Conservation (phyloP, 2,113 vertebrate genomes). For the Pterocles burchelli region DNA sequence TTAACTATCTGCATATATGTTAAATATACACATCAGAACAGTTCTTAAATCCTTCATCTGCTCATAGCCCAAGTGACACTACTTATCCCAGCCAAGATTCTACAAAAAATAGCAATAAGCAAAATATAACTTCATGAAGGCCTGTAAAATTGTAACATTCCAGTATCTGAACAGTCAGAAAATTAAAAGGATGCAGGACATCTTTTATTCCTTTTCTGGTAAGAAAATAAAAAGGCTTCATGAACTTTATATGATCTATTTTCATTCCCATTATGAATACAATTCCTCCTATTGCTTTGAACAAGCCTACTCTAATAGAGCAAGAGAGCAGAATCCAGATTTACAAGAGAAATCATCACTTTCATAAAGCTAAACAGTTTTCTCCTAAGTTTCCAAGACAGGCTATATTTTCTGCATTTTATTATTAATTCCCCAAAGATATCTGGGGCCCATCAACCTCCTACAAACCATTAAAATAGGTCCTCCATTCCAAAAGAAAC, state of each 20-base stretch:
- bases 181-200: not conserved
- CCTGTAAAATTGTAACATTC: not conserved
- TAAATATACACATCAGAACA: not conserved
- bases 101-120: not conserved
- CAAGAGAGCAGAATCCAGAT: not conserved
- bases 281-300: not conserved
- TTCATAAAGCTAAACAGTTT: not conserved
- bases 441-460: slow-evolving; percentile 20
- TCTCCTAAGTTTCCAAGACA: not conserved
- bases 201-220: slow-evolving; percentile 3
- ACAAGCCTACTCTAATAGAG: not conserved
- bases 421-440: slow-evolving; percentile 33
- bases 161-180: not conserved
- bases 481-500: slow-evolving; percentile 42
- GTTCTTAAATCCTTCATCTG: not conserved
- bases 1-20: not conserved
- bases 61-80: not conserved
- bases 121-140: not conserved
- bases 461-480: slow-evolving; percentile 1
- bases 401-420: not conserved
- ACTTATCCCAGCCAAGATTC: not conserved
- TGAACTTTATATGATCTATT: not conserved
- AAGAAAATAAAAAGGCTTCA: not conserved
- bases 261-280: not conserved
- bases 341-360: not conserved